Evolutionary conservation across 2,113 vertebrate genomes (phyloP).

Genomic region (Megalops atlanticus): DNA sequence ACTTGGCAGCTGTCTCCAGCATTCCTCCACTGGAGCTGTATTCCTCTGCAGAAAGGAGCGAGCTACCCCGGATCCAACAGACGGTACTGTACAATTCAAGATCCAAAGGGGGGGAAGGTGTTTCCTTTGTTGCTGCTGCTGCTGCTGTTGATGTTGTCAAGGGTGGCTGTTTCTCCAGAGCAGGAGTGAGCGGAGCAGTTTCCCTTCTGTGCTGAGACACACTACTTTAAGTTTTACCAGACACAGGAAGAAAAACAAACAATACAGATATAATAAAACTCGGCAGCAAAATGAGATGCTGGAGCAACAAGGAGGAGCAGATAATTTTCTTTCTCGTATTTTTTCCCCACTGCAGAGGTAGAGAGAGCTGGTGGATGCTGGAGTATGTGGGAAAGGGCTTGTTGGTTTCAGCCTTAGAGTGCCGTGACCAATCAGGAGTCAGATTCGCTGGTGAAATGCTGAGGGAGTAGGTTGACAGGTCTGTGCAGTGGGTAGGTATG

Average conservation of each 20-base stretch:
- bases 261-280: background rate
- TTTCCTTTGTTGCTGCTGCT: slow-evolving; percentile 27
- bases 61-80: slow-evolving; percentile 26
- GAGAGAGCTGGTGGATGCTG: slow-evolving; percentile 20
- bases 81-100: slow-evolving; percentile 25
- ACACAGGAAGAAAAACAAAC: background rate
- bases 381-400: slow-evolving; percentile 20
- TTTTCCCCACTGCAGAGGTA: slow-evolving; percentile 36
- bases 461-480: slow-evolving; percentile 50
- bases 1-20: slow-evolving; percentile 35
- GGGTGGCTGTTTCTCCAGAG: slow-evolving; percentile 7
- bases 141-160: slow-evolving; percentile 15
- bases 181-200: background rate
- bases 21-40: slow-evolving; percentile 29
- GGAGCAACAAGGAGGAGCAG: slow-evolving; percentile 3
- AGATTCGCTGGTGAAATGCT: slow-evolving; percentile 35
- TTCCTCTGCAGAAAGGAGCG: slow-evolving; percentile 30
- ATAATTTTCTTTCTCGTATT: slow-evolving; percentile 28
- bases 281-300: background rate
- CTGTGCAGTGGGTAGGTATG: slow-evolving; percentile 32
- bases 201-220: background rate
- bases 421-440: slow-evolving; percentile 50
- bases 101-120: slow-evolving; percentile 23
- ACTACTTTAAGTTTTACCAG: slow-evolving; percentile 6
- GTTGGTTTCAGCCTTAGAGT: slow-evolving; percentile 33